phyloP scores from a whole-genome alignment of 2,113 vertebrate species.

The Formicarius rufipectus region DNA sequence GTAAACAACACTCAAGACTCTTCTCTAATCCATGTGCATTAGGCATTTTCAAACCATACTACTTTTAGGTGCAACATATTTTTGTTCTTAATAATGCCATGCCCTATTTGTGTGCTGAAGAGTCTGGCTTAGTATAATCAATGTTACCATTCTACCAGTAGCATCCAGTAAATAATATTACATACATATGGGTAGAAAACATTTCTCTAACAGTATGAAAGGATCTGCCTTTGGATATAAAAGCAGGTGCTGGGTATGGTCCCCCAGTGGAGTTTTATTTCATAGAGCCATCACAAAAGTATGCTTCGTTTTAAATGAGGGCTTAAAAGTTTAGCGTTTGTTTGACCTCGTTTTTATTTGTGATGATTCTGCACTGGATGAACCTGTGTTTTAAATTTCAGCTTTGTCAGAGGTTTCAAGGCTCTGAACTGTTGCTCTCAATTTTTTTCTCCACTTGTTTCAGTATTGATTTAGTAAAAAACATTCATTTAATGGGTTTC shows the following conservation, averaged over 20 bases:
- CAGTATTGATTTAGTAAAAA: background rate
- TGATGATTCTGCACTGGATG: background rate
- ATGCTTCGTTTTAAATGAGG: background rate
- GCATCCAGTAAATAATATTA: background rate
- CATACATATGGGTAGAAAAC: background rate
- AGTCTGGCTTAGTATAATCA: background rate
- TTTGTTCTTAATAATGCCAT: background rate
- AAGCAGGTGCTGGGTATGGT: background rate
- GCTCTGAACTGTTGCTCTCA: background rate
- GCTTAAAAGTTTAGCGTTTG: background rate
- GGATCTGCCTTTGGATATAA: background rate
- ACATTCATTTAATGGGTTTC: background rate
- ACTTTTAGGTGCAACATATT: background rate
- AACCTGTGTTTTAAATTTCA: background rate
- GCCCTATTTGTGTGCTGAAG: background rate
- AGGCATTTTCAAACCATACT: background rate
- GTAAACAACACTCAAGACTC: background rate
- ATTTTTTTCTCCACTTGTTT: background rate
- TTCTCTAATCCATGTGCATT: accelerated
- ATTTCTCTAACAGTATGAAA: background rate
- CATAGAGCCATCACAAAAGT: background rate
- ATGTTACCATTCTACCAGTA: background rate
- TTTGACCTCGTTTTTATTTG: background rate
- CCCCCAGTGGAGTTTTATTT: background rate
- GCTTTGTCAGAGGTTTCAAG: background rate